These are phyloP conservation scores for Aldrovandia affinis DNA, from an alignment of 2,797 vertebrate species.

Conservation along the genomic window DNA sequence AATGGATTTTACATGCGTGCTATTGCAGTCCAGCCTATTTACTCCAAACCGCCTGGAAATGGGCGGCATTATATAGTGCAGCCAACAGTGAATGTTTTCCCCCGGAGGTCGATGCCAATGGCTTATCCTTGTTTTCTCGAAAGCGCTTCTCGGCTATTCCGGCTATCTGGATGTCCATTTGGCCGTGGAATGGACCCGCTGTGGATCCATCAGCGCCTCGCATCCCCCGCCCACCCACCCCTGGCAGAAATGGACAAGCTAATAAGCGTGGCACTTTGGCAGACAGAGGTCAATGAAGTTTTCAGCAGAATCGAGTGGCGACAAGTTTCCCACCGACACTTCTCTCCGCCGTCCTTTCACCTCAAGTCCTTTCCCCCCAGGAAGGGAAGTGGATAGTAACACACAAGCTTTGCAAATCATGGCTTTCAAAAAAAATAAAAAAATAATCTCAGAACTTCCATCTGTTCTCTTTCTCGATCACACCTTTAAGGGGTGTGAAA, in stretches of 20 bases:
- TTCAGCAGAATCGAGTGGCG: background rate
- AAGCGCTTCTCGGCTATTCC: slow-evolving; percentile 16
- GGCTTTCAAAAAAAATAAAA: slow-evolving; percentile 28
- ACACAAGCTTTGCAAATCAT: slow-evolving; percentile 29
- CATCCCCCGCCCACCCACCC: no score
- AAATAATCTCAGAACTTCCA: slow-evolving; percentile 38
- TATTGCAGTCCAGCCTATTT: slow-evolving; percentile 44
- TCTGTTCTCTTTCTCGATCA: slow-evolving; percentile 45
- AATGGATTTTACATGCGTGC: slow-evolving; percentile 49
- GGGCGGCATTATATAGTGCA: slow-evolving; percentile 45
- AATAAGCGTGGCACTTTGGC: slow-evolving; percentile 16
- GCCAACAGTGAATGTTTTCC: slow-evolving; percentile 41
- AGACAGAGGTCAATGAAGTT: slow-evolving; percentile 19
- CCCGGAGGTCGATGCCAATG: slow-evolving; percentile 30
- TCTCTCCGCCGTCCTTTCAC: background rate
- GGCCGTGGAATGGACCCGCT: slow-evolving; percentile 19
- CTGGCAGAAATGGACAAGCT: background rate
- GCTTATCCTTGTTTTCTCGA: slow-evolving; percentile 34
- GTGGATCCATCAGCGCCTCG: slow-evolving; percentile 17
- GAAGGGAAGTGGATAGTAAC: slow-evolving; percentile 24
- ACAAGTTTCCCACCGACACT: background rate
- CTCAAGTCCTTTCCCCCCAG: background rate
- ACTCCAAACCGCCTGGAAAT: slow-evolving; percentile 42
- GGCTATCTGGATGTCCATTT: slow-evolving; percentile 22
- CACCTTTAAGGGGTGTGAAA: slow-evolving; percentile 52